Conservation (phyloP, 1,140 invertebrate species). For the Meloidogyne chitwoodi region DNA sequence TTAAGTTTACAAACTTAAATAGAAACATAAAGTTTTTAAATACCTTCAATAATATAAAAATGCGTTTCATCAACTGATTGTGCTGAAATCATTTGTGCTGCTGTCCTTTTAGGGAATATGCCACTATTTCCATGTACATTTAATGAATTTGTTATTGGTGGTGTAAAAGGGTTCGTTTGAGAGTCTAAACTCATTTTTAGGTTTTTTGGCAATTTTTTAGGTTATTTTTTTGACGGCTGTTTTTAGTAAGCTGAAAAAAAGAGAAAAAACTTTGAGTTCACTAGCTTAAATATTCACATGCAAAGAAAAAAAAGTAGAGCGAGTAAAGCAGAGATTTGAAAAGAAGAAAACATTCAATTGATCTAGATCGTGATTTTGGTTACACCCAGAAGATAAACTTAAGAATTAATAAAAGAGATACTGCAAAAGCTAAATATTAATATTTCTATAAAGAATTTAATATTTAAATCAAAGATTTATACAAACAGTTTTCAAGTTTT, state of each 20-base stretch:
- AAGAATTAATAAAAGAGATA: too few relatives aligned
- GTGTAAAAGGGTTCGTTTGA: not conserved
- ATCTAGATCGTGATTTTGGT: not conserved
- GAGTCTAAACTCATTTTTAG: not conserved
- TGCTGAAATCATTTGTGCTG: conserved; percentile 40
- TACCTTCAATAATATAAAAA: conserved; percentile 36
- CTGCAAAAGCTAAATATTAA: too few relatives aligned
- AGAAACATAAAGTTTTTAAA: too few relatives aligned
- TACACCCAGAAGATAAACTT: not conserved
- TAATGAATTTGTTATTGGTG: not conserved
- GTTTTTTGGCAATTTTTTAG: not conserved
- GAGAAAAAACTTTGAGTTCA: not conserved
- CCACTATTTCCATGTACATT: conserved; percentile 1
- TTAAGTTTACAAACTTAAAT: too few relatives aligned
- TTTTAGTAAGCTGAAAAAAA: not conserved
- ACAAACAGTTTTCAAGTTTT: too few relatives aligned
- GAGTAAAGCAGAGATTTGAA: not conserved
- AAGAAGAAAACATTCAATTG: not conserved
- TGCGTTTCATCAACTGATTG: conserved; percentile 46
- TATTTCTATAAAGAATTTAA: too few relatives aligned
- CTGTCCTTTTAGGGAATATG: conserved; percentile 50
- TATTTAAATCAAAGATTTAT: too few relatives aligned
- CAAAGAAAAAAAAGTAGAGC: not conserved
- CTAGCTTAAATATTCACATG: not conserved
- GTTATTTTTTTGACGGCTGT: not conserved